phyloP scores from a whole-genome alignment of 2,797 vertebrate genomes.

The Euphonia xanthogaster region DNA sequence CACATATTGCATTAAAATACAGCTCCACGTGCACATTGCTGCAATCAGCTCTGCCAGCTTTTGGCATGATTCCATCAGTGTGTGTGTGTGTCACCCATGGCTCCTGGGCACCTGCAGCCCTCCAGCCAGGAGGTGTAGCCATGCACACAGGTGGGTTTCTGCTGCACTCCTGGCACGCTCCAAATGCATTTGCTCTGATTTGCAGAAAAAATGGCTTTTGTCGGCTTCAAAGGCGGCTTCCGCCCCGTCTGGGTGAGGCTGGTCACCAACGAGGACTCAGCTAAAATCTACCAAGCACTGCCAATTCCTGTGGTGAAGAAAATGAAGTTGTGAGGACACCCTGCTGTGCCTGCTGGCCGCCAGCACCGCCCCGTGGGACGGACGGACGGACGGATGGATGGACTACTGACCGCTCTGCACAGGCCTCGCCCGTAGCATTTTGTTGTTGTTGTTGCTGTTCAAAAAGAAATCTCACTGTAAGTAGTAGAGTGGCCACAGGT shows the following conservation, averaged over 20 bases:
- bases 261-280: slow-evolving; percentile 78
- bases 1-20: background rate
- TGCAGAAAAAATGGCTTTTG: slow-evolving; percentile 90
- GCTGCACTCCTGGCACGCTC: background rate
- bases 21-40: background rate
- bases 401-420: slow-evolving; percentile 47
- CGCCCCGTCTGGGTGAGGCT: slow-evolving; percentile 87
- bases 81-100: rapidly evolving
- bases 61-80: background rate
- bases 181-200: background rate
- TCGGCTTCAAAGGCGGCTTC: slow-evolving; percentile 91
- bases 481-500: slow-evolving; percentile 11
- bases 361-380: background rate
- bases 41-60: background rate
- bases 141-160: background rate
- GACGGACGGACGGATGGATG: background rate
- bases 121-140: rapidly evolving
- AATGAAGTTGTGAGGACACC: slow-evolving; percentile 82
- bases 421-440: slow-evolving; percentile 22
- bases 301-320: slow-evolving; percentile 89
- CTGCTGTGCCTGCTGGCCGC: background rate
- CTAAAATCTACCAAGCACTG: slow-evolving; percentile 90
- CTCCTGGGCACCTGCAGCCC: background rate
- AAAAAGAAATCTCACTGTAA: slow-evolving; percentile 35
- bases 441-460: slow-evolving; percentile 33